phyloP scores from a whole-genome alignment of 2,888 invertebrate species.

The Eupithecia subfuscata region DNA sequence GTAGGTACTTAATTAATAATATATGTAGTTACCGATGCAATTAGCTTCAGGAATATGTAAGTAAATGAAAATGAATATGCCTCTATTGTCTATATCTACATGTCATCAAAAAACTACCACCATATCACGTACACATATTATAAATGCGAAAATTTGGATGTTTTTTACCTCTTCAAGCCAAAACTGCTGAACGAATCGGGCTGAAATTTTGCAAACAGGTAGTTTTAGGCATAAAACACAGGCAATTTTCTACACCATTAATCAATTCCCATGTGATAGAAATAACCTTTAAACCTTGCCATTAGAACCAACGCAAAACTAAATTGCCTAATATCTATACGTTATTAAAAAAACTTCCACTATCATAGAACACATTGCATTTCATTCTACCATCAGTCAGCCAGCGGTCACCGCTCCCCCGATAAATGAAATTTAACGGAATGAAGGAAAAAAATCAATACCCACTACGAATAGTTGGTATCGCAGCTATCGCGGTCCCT shows the following conservation, averaged over 20 bases:
- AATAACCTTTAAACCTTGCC: no score
- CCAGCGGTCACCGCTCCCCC: slow-evolving; percentile 72
- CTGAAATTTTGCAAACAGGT: no score
- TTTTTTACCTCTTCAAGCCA: no score
- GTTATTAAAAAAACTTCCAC: neutral
- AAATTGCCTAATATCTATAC: neutral
- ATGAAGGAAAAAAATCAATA: slow-evolving; percentile 84
- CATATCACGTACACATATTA: no score
- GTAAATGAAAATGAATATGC: neutral
- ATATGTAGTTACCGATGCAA: neutral
- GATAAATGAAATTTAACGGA: slow-evolving; percentile 84
- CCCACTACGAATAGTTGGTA: slow-evolving; percentile 63
- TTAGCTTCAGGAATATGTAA: neutral
- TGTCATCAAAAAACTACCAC: neutral
- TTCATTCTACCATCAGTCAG: neutral
- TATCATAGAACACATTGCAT: slow-evolving; percentile 3
- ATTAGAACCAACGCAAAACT: no score
- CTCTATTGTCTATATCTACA: neutral
- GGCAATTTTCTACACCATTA: no score
- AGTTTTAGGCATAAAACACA: no score
- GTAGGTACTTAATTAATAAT: no score
- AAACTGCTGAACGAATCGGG: no score
- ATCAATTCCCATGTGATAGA: no score
- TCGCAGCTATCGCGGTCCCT: slow-evolving; percentile 74
- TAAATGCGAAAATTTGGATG: no score